Evolutionary conservation across 2,888 invertebrate species (phyloP).

Genomic region (Iselma pallidipennis): DNA sequence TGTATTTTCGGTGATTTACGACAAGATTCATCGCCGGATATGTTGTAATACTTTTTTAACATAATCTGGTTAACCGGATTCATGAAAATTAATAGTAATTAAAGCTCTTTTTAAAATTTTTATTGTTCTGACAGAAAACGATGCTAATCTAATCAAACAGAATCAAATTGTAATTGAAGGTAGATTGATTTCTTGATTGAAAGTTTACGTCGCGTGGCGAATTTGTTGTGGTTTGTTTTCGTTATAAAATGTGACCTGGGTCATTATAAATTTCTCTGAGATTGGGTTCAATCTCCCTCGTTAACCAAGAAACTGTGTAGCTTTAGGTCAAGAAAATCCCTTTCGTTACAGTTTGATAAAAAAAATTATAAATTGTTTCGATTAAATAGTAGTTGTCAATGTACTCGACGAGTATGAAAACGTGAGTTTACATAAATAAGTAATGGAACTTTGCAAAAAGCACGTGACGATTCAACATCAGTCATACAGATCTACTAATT

Average conservation of each 20-base stretch:
- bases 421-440: background rate
- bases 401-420: too few relatives aligned
- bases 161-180: background rate
- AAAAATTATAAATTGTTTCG: too few relatives aligned
- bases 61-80: background rate
- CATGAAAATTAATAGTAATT: background rate
- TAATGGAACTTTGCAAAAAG: background rate
- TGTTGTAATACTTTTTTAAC: background rate
- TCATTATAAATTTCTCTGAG: background rate
- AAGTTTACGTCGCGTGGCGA: background rate
- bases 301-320: too few relatives aligned
- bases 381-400: too few relatives aligned
- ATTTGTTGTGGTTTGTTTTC: background rate
- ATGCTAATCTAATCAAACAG: background rate
- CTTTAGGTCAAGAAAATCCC: too few relatives aligned
- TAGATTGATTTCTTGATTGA: background rate
- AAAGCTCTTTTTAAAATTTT: background rate
- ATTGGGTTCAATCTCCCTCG: too few relatives aligned
- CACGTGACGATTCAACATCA: background rate
- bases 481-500: background rate
- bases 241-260: background rate
- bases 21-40: background rate
- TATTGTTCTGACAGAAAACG: background rate
- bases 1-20: background rate
- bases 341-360: too few relatives aligned